These are phyloP conservation scores for Morone saxatilis DNA, from an alignment of 2,113 vertebrate genomes.

Conservation along the genomic window DNA sequence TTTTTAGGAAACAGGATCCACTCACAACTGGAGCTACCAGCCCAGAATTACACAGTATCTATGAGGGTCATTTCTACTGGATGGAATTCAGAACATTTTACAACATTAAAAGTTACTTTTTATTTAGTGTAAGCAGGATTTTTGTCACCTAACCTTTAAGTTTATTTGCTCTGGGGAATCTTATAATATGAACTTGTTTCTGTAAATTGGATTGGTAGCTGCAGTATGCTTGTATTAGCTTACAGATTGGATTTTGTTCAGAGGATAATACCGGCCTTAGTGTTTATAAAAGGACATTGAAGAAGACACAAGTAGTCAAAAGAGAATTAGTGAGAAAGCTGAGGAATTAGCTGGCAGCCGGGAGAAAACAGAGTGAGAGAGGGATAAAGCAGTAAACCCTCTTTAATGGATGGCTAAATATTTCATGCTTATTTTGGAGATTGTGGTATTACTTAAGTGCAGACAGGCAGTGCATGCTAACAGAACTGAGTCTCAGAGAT, in stretches of 20 bases:
- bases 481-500: not conserved
- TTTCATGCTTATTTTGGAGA: conserved; percentile 44
- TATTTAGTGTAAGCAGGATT: too few species aligned
- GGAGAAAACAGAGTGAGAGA: not conserved
- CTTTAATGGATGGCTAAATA: conserved; percentile 43
- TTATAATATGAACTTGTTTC: not conserved
- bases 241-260: not conserved
- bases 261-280: not conserved
- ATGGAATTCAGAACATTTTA: not conserved
- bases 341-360: not conserved
- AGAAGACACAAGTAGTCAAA: not conserved
- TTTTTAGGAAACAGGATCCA: too few species aligned
- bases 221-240: not conserved
- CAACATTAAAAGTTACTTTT: not conserved
- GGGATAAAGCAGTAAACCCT: conserved; percentile 12
- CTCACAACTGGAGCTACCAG: too few species aligned
- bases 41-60: too few species aligned
- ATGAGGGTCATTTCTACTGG: too few species aligned
- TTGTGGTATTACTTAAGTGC: conserved; percentile 23
- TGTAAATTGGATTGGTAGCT: not conserved
- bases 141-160: not conserved
- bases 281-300: not conserved
- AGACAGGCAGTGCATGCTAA: conserved; percentile 1
- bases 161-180: not conserved
- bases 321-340: conserved; percentile 5